Evolutionary conservation across 2,113 vertebrate species (phyloP).

Genomic region (Scomber colias): DNA sequence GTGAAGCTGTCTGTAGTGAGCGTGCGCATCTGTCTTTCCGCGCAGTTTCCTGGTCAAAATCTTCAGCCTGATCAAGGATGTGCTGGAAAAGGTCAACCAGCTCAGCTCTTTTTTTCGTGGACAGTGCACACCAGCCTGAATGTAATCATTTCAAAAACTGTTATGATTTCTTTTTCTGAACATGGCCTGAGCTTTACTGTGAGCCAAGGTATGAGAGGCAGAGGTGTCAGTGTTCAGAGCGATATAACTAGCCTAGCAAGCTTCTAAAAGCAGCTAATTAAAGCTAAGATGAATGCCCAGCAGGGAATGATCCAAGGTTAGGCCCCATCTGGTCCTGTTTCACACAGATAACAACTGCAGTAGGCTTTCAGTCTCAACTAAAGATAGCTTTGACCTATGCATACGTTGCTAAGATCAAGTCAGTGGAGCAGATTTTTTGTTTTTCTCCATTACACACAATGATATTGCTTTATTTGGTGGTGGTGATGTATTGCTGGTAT

Average conservation of each 20-base stretch:
- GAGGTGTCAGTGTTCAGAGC: constrained; percentile 28
- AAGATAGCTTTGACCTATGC: constrained; percentile 41
- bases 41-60: too few species aligned
- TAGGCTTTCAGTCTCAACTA: constrained; percentile 23
- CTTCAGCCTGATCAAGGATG: too few species aligned
- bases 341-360: constrained; percentile 52
- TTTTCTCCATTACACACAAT: neutral
- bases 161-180: neutral
- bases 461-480: neutral
- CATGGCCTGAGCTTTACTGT: too few species aligned
- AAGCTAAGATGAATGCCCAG: constrained; percentile 58
- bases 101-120: too few species aligned
- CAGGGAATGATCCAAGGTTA: constrained; percentile 58
- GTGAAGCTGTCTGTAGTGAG: too few species aligned
- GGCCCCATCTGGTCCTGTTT: constrained; percentile 63
- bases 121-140: neutral
- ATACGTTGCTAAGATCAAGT: neutral
- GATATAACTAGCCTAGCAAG: constrained; percentile 19
- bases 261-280: constrained; percentile 69
- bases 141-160: neutral
- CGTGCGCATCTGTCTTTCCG: too few species aligned
- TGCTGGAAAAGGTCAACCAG: too few species aligned
- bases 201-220: constrained; percentile 1
- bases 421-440: neutral
- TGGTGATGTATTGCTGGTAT: constrained; percentile 23